Evolutionary conservation across 2,888 invertebrate genomes (phyloP).

Genomic region (Abscondita cerata): DNA sequence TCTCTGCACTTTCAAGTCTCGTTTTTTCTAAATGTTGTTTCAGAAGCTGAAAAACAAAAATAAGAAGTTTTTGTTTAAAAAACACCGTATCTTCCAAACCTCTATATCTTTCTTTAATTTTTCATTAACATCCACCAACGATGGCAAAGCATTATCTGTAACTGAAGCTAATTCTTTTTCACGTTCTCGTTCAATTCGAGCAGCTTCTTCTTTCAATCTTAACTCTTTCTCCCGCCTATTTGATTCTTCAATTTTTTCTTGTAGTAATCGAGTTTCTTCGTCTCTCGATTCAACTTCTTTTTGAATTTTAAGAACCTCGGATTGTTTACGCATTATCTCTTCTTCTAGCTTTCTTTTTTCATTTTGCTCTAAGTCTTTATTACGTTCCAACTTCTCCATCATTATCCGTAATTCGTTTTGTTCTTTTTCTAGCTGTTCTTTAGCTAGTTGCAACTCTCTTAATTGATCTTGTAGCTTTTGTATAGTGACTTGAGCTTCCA

Average conservation of each 20-base stretch:
- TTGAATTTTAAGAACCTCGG: conserved; percentile 50
- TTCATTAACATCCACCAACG: conserved; percentile 50
- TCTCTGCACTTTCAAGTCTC: conserved; percentile 49
- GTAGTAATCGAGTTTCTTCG: conserved; percentile 50
- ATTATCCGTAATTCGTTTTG: conserved; percentile 86
- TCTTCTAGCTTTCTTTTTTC: conserved; percentile 83
- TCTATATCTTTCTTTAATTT: conserved; percentile 52
- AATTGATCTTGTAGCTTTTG: conserved; percentile 84
- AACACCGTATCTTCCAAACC: conserved; percentile 36
- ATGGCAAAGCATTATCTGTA: conserved; percentile 51
- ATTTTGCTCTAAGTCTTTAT: conserved; percentile 88
- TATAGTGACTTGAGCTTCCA: conserved; percentile 87
- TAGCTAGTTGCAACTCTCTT: conserved; percentile 84
- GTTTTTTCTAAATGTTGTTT: conserved; percentile 51
- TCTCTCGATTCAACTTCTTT: conserved; percentile 51
- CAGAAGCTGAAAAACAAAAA: conserved; percentile 46
- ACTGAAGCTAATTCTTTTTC: conserved; percentile 44
- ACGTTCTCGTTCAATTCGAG: conserved; percentile 39
- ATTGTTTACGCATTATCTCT: conserved; percentile 85
- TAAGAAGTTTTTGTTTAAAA: neutral
- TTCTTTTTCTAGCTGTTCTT: conserved; percentile 85
- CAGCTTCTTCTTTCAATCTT: conserved; percentile 41
- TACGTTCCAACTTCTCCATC: conserved; percentile 89
- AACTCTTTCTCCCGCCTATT: conserved; percentile 47
- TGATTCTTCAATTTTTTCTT: conserved; percentile 52